Conservation (phyloP, 2,113 vertebrate species). For the Xiphophorus hellerii region DNA sequence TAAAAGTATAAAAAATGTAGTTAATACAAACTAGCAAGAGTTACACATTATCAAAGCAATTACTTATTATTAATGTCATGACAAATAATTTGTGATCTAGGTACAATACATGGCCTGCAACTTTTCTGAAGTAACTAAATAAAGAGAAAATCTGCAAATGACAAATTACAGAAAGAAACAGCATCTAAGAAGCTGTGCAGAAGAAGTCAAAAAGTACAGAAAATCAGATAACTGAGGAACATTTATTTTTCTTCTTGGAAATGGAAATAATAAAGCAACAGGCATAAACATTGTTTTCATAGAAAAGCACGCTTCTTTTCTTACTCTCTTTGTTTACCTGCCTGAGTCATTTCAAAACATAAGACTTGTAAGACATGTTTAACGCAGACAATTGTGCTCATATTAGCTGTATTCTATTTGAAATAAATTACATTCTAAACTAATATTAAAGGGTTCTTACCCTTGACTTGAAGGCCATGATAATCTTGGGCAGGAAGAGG, state of each 20-base stretch:
- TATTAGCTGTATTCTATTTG: too few species aligned
- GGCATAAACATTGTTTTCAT: neutral
- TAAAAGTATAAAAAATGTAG: too few species aligned
- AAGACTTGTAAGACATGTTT: neutral
- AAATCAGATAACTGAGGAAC: neutral
- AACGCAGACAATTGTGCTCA: neutral
- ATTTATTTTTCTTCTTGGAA: neutral
- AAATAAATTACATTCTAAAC: too few species aligned
- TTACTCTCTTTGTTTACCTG: neutral
- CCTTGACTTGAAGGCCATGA: slow-evolving; percentile 95
- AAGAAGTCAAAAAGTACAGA: neutral
- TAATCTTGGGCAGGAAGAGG: slow-evolving; percentile 90
- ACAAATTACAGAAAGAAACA: neutral
- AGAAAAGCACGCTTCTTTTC: neutral
- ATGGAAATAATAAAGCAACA: neutral
- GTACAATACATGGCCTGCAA: neutral
- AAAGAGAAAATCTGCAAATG: neutral
- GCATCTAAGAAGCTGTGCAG: neutral
- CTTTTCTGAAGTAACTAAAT: neutral
- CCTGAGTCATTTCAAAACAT: neutral
- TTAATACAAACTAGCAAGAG: too few species aligned
- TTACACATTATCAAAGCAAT: too few species aligned
- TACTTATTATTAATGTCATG: neutral
- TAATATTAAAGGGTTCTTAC: slow-evolving; percentile 73
- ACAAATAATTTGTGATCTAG: neutral